Conservation (phyloP, 2,888 invertebrate species). For the Vanessa cardui region DNA sequence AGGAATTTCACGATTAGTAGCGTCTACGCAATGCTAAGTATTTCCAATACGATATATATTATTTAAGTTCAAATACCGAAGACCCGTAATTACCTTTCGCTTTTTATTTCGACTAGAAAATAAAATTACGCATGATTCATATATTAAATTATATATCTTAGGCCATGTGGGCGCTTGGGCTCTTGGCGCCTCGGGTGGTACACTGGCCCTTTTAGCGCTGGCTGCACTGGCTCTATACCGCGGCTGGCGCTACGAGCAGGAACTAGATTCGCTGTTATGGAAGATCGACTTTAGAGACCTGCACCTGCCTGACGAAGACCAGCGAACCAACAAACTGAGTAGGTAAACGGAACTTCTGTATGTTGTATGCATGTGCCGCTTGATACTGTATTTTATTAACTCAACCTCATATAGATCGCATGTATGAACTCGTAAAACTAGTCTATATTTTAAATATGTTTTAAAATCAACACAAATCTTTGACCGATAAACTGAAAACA, state of each 20-base stretch:
- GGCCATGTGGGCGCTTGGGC: constrained; percentile 93
- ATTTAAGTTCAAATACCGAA: too few species aligned
- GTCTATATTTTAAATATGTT: too few species aligned
- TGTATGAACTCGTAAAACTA: background rate
- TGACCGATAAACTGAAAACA: too few species aligned
- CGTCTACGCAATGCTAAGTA: too few species aligned
- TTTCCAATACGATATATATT: too few species aligned
- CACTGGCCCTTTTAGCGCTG: constrained; percentile 86
- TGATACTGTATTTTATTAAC: background rate
- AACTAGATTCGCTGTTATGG: constrained; percentile 95
- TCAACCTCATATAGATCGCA: background rate
- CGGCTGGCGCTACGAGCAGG: constrained; percentile 97
- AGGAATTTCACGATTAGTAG: too few species aligned
- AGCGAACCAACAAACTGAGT: constrained; percentile 79
- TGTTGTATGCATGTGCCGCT: constrained; percentile 68
- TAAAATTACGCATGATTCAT: too few species aligned
- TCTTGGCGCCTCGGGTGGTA: constrained; percentile 90
- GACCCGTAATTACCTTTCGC: too few species aligned
- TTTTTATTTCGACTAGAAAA: background rate
- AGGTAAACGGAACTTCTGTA: constrained; percentile 76
- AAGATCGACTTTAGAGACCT: constrained; percentile 96
- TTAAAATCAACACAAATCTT: too few species aligned
- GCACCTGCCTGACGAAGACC: constrained; percentile 84
- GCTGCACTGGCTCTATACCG: constrained; percentile 91
- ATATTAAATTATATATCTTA: constrained; percentile 49